Conservation (phyloP, 2,888 invertebrate species). For the Clostera curtula region DNA sequence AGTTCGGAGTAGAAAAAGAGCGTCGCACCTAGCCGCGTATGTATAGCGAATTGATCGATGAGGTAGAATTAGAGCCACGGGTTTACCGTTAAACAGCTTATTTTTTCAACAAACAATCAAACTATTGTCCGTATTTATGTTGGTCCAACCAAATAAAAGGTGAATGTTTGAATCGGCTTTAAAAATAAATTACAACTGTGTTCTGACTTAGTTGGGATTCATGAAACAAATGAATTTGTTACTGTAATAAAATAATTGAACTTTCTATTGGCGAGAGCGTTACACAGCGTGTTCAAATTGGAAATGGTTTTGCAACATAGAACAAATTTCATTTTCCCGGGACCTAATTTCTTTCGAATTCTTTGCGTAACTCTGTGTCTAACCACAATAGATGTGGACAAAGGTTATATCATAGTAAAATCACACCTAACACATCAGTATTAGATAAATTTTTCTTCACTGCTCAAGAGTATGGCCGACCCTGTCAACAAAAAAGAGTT, state of each 20-base stretch:
- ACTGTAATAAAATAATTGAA: not conserved
- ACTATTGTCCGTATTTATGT: slow-evolving; percentile 30
- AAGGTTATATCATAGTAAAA: slow-evolving; percentile 1
- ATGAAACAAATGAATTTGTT: slow-evolving; percentile 2
- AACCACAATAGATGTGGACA: slow-evolving; percentile 13
- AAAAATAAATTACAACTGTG: slow-evolving; percentile 14
- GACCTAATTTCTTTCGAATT: slow-evolving; percentile 12
- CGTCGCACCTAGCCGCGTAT: slow-evolving; percentile 30
- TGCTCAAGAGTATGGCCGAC: slow-evolving; percentile 11
- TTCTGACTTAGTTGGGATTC: slow-evolving; percentile 1
- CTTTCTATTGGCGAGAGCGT: too few relatives aligned
- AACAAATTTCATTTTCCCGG: slow-evolving; percentile 7
- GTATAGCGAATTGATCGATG: slow-evolving; percentile 29
- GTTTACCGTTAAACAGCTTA: slow-evolving; percentile 39
- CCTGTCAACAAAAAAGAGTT: slow-evolving; percentile 29
- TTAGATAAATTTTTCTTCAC: slow-evolving; percentile 8
- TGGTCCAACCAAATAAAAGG: slow-evolving; percentile 21
- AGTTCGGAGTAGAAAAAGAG: slow-evolving; percentile 13
- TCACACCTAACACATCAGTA: not conserved
- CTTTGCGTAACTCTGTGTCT: slow-evolving; percentile 12
- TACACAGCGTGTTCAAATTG: not conserved
- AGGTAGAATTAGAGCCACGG: slow-evolving; percentile 21
- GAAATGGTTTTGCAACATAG: slow-evolving; percentile 9
- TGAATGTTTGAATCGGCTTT: slow-evolving; percentile 21
- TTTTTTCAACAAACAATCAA: slow-evolving; percentile 39